Conservation (phyloP, 2,113 vertebrate genomes). For the Mormyrus iriodes region DNA sequence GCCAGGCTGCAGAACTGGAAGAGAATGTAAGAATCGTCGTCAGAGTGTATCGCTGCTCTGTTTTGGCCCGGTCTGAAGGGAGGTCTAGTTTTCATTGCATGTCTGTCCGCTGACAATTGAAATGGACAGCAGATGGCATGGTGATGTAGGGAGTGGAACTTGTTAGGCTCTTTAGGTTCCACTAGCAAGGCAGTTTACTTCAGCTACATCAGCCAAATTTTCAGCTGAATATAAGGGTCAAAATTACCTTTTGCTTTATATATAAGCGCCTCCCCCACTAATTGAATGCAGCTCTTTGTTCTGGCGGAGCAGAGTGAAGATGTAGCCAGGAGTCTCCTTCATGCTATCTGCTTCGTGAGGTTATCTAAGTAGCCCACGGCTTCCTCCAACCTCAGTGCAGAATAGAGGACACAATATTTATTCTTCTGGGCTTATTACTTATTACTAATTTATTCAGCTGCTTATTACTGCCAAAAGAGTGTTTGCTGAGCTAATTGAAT, state of each 20-base stretch:
- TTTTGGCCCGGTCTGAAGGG: too few species aligned
- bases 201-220: background rate
- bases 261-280: background rate
- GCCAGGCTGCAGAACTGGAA: too few species aligned
- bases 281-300: background rate
- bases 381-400: too few species aligned
- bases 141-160: background rate
- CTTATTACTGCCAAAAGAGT: too few species aligned
- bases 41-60: too few species aligned
- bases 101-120: background rate
- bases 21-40: too few species aligned
- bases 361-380: background rate
- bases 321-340: background rate
- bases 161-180: background rate
- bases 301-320: background rate
- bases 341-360: background rate
- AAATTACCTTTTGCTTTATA: background rate
- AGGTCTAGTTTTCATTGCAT: background rate
- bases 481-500: background rate
- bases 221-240: background rate
- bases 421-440: too few species aligned
- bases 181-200: background rate
- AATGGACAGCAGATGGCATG: background rate
- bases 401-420: too few species aligned
- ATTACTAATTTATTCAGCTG: too few species aligned